These are phyloP conservation scores for Montipora sp. DNA, from an alignment of 64 coral and sea anemone species.

Conservation along the genomic window DNA sequence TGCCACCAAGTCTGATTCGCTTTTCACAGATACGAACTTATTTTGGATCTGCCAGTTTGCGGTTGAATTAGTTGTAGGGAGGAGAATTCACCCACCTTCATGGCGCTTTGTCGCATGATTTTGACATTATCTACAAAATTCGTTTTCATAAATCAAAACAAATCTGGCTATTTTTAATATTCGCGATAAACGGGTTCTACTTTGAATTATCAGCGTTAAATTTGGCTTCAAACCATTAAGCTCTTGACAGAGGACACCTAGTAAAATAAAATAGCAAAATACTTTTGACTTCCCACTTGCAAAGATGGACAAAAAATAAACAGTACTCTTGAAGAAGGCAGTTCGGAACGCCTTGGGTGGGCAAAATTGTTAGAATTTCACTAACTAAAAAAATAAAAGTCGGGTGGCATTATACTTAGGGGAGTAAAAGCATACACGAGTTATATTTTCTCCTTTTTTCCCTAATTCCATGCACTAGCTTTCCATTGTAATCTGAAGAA, in stretches of 20 bases:
- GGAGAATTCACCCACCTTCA: slow-evolving; percentile 6
- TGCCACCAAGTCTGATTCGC: background rate
- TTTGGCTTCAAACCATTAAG: background rate
- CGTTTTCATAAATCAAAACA: slow-evolving; percentile 35
- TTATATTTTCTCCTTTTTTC: background rate
- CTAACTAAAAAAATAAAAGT: background rate
- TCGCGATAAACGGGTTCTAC: background rate
- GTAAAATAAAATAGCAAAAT: background rate
- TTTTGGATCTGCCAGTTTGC: background rate
- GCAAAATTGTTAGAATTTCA: background rate
- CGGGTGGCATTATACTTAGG: background rate
- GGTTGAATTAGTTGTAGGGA: background rate
- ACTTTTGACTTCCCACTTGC: background rate
- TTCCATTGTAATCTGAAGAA: background rate
- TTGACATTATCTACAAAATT: slow-evolving; percentile 25
- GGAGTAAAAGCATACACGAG: background rate
- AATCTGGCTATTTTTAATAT: background rate
- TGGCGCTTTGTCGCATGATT: background rate
- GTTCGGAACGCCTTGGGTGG: background rate
- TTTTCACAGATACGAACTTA: background rate
- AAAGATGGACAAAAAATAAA: background rate
- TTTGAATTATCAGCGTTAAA: background rate
- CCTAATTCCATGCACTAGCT: background rate
- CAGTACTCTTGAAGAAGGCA: background rate
- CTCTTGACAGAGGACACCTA: background rate